Evolutionary conservation across 2,113 vertebrate genomes (phyloP), one percentile per base, ranked within the genome.

Genomic region (Sinocyclocheilus anshuiensis): DNA sequence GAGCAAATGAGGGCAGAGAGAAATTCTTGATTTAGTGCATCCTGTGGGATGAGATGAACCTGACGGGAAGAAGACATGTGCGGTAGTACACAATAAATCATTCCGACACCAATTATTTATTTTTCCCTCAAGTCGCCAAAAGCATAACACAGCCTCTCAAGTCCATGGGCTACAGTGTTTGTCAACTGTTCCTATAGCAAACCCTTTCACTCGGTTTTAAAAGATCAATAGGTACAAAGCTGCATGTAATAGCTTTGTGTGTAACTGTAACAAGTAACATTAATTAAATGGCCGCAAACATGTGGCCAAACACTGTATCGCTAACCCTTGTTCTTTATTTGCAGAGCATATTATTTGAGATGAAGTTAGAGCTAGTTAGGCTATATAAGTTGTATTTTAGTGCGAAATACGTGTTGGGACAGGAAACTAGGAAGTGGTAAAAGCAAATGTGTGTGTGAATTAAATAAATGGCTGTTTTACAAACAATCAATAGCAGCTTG

Each of bases 71-170:
- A 71, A 81, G 87, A 77, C 63, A 57, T 81, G 24, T 50, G 75
- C 59, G 79, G 67, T 82, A 75, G 83, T 83, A 83, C 65, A 80
- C 71, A 85, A 75, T 82, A 76, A 82, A 88, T 81, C 76, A 74
- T 77, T 81, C 78, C 55, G 75, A 76, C 67, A 80, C 84, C 78
- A 85, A 88, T 88, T 83, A 83, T 83, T 88, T 84, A 88, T 88
- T 67, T 88, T 86, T 50, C 76, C 61, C 76, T 76, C 63, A 53
- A 67, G 69, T 83, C 39, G 53, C 61, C 72, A 18, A 42, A 48
- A 65, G 55, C 75, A 83, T 81, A 82, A 72, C 76, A 82, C 50
- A 88, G 80, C 33, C 55, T 69, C 75, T 80, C 63, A 79, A 26
- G 84, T 75, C 84, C 76, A 29, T n/a, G 24, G 84, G 72, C 18